Conservation (phyloP, 1,140 invertebrate species). For the Oncopodura yosiiana region DNA sequence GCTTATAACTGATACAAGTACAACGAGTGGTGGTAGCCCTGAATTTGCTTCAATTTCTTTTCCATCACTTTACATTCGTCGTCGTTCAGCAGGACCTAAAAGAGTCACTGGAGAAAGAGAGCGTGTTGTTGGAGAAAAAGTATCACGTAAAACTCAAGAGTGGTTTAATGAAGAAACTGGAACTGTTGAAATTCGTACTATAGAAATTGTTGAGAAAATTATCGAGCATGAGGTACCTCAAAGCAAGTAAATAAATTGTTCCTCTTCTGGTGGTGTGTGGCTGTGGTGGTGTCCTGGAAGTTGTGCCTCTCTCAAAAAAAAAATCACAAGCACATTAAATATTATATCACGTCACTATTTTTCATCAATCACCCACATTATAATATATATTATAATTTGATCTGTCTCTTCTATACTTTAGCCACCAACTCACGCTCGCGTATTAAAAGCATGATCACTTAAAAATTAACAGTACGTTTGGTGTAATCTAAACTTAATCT, state of each 20-base stretch:
- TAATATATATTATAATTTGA: too few species aligned
- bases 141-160: slow-evolving; percentile 74
- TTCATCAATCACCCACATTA: too few species aligned
- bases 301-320: too few species aligned
- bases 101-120: slow-evolving; percentile 70
- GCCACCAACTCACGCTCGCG: too few species aligned
- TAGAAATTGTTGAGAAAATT: slow-evolving; percentile 87
- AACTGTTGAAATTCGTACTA: slow-evolving; percentile 70
- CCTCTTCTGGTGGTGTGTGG: too few species aligned
- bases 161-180: slow-evolving; percentile 74
- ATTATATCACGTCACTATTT: too few species aligned
- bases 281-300: slow-evolving; percentile 41
- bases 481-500: too few species aligned
- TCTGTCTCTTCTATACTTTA: too few species aligned
- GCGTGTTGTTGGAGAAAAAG: slow-evolving; percentile 76
- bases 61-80: slow-evolving; percentile 71
- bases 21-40: neutral
- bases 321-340: too few species aligned
- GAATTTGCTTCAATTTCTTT: slow-evolving; percentile 44
- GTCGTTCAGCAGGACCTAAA: slow-evolving; percentile 60
- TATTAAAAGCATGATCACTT: too few species aligned
- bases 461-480: too few species aligned
- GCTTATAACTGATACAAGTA: neutral
- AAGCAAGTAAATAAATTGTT: neutral
- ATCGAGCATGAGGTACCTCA: slow-evolving; percentile 77